Base-by-base conservation (phyloP, 2,113 vertebrate genomes). In the Corythornis madagascariensis region DNA sequence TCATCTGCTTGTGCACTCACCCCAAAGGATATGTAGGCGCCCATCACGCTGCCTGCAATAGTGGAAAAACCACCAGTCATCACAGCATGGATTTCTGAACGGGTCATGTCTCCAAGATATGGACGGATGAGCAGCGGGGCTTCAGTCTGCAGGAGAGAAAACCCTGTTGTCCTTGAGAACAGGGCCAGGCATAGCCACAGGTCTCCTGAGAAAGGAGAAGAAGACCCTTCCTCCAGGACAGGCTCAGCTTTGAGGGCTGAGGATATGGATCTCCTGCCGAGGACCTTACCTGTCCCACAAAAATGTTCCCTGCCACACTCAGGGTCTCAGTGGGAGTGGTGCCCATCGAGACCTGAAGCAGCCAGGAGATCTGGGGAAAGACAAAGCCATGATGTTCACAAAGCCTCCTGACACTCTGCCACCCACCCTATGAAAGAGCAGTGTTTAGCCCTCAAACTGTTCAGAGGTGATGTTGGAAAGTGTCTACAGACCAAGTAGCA, bases 241-340 rank as follows among this genome's bases (percentile, higher is more conserved):
- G n/a, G n/a, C 18, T 79, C 21, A 89, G 71, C 26, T 61, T 25
- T 31, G 45, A 76, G 66, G 31, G 9, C 40, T 56, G 56, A 85
- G 33, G 84, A 75, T 45, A 21, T 21, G 16, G 2, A 59, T 76
- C 59, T 78, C 73, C 70, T 66, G 13, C 55, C 42, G 66, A 47
- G n/a, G 24, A 40, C 28, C 95, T 88, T 97, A 99, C 99, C 99
- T 99, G 99, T 55, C 99, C 99, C 92, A 99, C 98, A 70, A 99
- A 99, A 97, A 99, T 98, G 93, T 99, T 99, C 59, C 99, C 99
- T 10, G 99, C 99, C 83, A 99, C 98, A 19, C 98, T 99, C 89
- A 99, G 96, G 26, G 99, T 98, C 96, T 99, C 99, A 0, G 98
- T 98, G 86, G 99, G 89, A 7, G 98, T 98, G 42, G 99, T 99